These are phyloP conservation scores for Empidonax alnorum DNA, from an alignment of 2,113 vertebrate species.

Conservation along the genomic window DNA sequence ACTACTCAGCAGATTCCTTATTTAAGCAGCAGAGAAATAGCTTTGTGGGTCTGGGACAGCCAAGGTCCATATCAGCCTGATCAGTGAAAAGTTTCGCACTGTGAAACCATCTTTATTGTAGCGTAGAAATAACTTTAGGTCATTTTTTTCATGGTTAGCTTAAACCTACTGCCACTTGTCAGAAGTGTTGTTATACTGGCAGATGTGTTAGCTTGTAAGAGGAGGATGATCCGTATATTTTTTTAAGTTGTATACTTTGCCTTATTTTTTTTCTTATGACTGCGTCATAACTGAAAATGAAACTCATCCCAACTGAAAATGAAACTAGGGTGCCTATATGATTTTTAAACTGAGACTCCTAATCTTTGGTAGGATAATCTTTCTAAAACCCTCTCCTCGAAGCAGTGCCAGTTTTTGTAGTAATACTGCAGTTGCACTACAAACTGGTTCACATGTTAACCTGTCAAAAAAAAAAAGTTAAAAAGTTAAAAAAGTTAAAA, in stretches of 20 bases:
- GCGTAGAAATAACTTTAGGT: background rate
- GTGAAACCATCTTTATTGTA: background rate
- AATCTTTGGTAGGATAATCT: background rate
- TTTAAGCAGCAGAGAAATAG: background rate
- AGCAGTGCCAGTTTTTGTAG: background rate
- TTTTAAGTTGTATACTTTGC: background rate
- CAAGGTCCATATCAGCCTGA: background rate
- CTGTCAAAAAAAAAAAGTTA: background rate
- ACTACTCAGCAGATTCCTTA: constrained; percentile 35
- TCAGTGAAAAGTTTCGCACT: background rate
- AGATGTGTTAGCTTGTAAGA: background rate
- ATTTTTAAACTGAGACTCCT: background rate
- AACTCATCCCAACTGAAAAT: background rate
- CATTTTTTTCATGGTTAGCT: background rate
- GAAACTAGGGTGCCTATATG: background rate
- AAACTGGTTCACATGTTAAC: background rate
- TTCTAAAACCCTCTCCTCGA: background rate
- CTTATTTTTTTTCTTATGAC: background rate
- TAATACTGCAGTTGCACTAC: background rate
- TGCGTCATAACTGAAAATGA: background rate
- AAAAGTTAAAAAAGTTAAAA: too few relatives aligned
- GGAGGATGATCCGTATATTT: background rate
- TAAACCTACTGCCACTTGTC: background rate
- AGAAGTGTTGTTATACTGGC: background rate
- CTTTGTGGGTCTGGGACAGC: background rate